Base-by-base conservation (phyloP, 2,888 invertebrate genomes). In the Bellardia bayeri region DNA sequence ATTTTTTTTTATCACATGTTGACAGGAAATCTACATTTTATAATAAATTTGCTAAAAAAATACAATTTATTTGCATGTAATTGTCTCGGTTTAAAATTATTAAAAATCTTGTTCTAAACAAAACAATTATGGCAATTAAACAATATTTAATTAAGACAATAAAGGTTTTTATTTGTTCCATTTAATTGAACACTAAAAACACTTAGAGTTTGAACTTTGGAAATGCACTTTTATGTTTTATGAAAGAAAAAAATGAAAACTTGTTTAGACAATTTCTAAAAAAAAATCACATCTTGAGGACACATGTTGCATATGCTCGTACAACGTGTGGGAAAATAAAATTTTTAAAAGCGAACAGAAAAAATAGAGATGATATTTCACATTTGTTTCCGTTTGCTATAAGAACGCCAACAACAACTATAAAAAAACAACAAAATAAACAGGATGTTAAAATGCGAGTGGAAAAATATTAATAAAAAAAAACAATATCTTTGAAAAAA, bases 321-420 rank as follows among this genome's bases (percentile, higher is more conserved):
- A 78, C 86, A 87, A 87, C 84, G 82, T 89, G 89, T 89, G 89
- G 75, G 80, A 79, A 72, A 78, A 85, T 71, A 68, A 72, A 82
- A 84, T 33, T 54, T 85, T 14, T 45, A 9, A 54, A 81, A 75
- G 49, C 9, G 23, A 13, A 66, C 40, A 80, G 58, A 30, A 61
- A 64, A 33, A 71, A 54, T 33, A 54, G 40, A 75, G 66, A 82
- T 82, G 74, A 82, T 83, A 83, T 76, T 87, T 68, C 79, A 79
- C 85, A 87, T 82, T 87, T 84, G 82, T 82, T 87, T 87, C 87
- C 87, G 87, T 82, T 87, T 87, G 56, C 54, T 30, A 58, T 49
- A 86, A 71, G 71, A 78, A 72, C 30, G n/a, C 33, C 68, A 61
- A 58, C 23, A 79, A 42, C 14, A 30, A 13, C 16, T 54, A 42